Conservation (phyloP, 64 coral and sea anemone genomes). For the Stichodactyla helianthus region DNA sequence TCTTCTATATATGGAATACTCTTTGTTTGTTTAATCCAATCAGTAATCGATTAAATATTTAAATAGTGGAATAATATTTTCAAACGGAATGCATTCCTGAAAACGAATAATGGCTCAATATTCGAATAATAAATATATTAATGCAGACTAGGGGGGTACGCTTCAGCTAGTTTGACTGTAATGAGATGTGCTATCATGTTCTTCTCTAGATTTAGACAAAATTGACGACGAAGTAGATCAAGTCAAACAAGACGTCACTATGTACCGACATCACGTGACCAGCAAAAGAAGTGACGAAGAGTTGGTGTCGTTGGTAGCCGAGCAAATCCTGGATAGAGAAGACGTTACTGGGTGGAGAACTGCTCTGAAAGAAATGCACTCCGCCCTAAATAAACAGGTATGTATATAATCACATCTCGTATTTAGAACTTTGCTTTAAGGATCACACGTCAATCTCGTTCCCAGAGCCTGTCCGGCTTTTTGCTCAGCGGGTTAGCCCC, state of each 20-base stretch:
- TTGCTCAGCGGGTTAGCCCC: neutral
- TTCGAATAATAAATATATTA: too few species aligned
- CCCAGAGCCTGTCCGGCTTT: neutral
- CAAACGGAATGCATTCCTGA: too few species aligned
- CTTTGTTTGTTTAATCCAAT: too few species aligned
- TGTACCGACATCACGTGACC: constrained; percentile 54
- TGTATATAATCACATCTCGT: neutral
- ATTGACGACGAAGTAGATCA: constrained; percentile 51
- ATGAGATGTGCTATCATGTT: neutral
- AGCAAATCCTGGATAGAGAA: constrained; percentile 44
- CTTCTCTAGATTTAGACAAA: constrained; percentile 25
- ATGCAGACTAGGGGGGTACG: too few species aligned
- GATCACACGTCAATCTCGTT: neutral
- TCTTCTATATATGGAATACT: too few species aligned
- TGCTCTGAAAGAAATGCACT: constrained; percentile 9
- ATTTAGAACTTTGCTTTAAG: neutral
- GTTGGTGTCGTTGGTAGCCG: constrained; percentile 80
- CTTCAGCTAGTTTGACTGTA: too few species aligned
- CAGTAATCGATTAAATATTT: too few species aligned
- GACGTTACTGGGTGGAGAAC: constrained; percentile 7
- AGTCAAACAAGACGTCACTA: constrained; percentile 64
- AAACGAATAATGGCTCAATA: too few species aligned
- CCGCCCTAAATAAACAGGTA: constrained; percentile 16
- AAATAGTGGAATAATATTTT: too few species aligned
- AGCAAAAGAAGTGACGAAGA: constrained; percentile 73